Conservation (phyloP, 2,888 invertebrate species). For the Nephrotoma guestfalica region DNA sequence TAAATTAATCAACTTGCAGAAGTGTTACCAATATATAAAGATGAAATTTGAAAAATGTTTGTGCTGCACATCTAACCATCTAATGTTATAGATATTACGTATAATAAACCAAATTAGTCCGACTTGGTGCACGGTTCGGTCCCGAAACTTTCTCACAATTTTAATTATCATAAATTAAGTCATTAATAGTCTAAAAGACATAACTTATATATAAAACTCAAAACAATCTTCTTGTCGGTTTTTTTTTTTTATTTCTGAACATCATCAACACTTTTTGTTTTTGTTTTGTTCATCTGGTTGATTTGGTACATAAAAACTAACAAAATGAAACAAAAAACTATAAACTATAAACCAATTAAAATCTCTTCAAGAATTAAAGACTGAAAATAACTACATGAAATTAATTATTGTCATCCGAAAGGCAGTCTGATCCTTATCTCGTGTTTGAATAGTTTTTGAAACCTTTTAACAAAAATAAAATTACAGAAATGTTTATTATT, state of each 20-base stretch:
- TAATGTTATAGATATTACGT: neutral
- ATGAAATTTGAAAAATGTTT: neutral
- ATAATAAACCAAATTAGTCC: neutral
- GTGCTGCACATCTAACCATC: too few species aligned
- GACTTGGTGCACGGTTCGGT: neutral
- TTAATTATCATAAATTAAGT: neutral
- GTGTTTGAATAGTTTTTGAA: neutral
- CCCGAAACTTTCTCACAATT: neutral
- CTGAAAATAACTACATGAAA: neutral
- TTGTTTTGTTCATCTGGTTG: neutral
- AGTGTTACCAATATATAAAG: neutral
- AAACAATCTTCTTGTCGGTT: neutral
- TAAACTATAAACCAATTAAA: neutral
- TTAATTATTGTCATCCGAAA: neutral
- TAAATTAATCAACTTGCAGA: neutral
- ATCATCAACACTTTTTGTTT: neutral
- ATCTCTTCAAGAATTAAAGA: neutral
- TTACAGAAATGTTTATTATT: neutral
- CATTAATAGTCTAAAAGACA: neutral
- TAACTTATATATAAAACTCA: neutral
- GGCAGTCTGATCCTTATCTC: neutral
- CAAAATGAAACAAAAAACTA: neutral
- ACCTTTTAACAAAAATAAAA: neutral
- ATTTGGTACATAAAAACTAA: neutral
- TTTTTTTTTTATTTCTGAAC: neutral